phyloP scores from a whole-genome alignment of 2,888 invertebrate species.

The Conus canariensis region DNA sequence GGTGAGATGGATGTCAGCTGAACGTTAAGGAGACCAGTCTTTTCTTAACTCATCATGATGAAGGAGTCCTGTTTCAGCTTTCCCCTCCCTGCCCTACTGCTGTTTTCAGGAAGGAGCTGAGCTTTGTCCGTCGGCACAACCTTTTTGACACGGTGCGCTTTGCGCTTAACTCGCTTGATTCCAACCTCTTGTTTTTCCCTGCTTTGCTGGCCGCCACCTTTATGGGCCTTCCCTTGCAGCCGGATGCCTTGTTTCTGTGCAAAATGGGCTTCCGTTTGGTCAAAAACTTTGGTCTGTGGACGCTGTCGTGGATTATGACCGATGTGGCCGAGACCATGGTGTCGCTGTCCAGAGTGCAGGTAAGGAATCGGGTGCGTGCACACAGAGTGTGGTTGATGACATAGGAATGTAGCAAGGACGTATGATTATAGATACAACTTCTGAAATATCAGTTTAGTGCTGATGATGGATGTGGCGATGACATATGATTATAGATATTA shows the following conservation, averaged over 20 bases:
- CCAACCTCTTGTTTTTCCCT: not conserved
- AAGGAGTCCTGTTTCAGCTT: too few species aligned
- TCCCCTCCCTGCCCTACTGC: not conserved
- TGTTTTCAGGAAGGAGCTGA: constrained; percentile 34
- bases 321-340: not conserved
- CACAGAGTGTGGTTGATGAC: not conserved
- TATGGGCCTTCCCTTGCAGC: not conserved
- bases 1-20: too few species aligned
- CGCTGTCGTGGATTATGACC: not conserved
- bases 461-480: not conserved
- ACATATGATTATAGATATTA: not conserved
- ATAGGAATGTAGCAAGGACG: too few species aligned
- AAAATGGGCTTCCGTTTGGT: not conserved
- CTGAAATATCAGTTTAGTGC: too few species aligned
- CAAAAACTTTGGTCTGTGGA: not conserved
- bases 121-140: not conserved
- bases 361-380: not conserved
- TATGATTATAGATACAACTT: too few species aligned
- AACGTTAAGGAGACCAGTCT: too few species aligned
- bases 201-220: not conserved
- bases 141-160: constrained; percentile 11
- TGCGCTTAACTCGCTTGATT: not conserved
- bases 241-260: not conserved
- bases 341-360: constrained; percentile 3
- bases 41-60: too few species aligned